These are phyloP conservation scores for Gerosis bhagava DNA, from an alignment of 2,888 invertebrate species.

Conservation along the genomic window DNA sequence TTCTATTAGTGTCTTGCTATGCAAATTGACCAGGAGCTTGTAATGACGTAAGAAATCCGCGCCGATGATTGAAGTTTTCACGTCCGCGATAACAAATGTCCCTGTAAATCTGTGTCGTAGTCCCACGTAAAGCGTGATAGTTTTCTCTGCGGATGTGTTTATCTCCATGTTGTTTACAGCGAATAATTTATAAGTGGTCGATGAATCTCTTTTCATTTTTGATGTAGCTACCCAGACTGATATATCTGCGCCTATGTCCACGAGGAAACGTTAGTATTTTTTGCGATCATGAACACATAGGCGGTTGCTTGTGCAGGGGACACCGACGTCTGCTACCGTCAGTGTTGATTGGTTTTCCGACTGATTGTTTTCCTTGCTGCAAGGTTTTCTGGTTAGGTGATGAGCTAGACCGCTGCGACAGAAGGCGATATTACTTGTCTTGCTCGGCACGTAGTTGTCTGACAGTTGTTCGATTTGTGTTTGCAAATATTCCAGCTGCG, in stretches of 20 bases:
- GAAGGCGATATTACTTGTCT: too few relatives aligned
- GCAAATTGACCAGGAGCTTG: conserved; percentile 4
- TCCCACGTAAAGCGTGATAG: neutral
- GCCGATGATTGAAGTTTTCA: conserved; percentile 10
- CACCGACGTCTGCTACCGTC: conserved; percentile 21
- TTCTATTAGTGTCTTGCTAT: conserved; percentile 7
- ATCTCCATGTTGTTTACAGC: conserved; percentile 3
- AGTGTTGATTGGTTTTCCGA: too few relatives aligned
- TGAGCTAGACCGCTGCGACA: too few relatives aligned
- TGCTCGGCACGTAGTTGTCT: too few relatives aligned
- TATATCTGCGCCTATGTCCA: conserved; percentile 16
- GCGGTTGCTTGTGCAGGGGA: conserved; percentile 16
- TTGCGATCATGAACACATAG: conserved; percentile 23
- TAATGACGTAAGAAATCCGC: conserved; percentile 9
- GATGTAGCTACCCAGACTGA: conserved; percentile 6
- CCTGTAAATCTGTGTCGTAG: neutral
- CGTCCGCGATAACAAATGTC: conserved; percentile 10
- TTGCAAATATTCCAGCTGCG: too few relatives aligned
- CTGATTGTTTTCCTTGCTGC: too few relatives aligned
- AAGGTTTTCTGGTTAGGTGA: too few relatives aligned
- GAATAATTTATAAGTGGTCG: conserved; percentile 1
- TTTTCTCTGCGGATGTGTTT: conserved; percentile 9
- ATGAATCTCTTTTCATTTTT: neutral
- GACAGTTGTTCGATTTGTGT: too few relatives aligned
- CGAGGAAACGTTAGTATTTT: conserved; percentile 23